Base-by-base conservation (phyloP, 2,113 vertebrate genomes). In the Camelus dromedarius region DNA sequence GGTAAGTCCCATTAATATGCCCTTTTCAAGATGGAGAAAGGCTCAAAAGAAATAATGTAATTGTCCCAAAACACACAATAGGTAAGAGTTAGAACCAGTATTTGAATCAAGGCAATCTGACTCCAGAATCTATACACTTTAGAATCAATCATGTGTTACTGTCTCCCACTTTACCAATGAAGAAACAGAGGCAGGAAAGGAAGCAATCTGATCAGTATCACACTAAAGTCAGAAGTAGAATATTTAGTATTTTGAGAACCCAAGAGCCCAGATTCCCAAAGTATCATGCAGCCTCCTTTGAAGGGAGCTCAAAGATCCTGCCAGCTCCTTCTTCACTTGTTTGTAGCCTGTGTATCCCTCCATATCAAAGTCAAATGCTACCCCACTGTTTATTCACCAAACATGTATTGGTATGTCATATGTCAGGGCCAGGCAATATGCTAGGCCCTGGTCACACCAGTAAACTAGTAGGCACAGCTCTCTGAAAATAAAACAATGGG, bases 131-230 rank as follows among this genome's bases (percentile, higher is more conserved):
- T 67, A 3, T 13, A 30, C 32, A 32, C 50, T 52, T 13, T 42
- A 76, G 46, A 77, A 26, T 20, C 50, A 72, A 26, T 20, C 58
- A 69, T 3, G 32, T 19, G 87, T 16, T 72, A 20, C 9, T 66
- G 11, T 16, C 24, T 81, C 7, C 35, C n/a, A 72, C 60, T 87
- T 82, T 48, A 72, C 30, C 76, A n/a, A 86, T 2, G 0, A 73
- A 92, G 35, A 96, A 72, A 85, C 46, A 89, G 60, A 86, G 32
- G 69, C 77, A 89, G n/a, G 28, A 16, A 62, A 50, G 28, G 60
- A 70, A 62, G 62, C 15, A 85, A 32, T 62, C 10, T 52, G 50
- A 62, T 42, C 35, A 73, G 42, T 5, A n/a, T 56, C 26, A 50
- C 6, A 13, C 20, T 82, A 8, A 72, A 28, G 1, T 11, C 24